These are phyloP conservation scores for Agrochola lota DNA, from an alignment of 2,888 invertebrate species.

Conservation along the genomic window DNA sequence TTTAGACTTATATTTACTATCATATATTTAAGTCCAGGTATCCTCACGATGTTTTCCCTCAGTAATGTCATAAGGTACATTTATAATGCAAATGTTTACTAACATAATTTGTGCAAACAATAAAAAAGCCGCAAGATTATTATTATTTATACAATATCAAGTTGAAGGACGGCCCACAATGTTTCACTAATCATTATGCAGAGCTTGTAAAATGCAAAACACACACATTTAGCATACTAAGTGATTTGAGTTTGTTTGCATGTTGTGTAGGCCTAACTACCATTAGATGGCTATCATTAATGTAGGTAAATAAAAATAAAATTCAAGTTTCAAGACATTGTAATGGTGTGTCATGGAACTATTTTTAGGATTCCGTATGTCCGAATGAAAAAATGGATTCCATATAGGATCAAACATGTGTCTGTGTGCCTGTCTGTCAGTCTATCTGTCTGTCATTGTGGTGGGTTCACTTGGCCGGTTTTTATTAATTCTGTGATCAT, in stretches of 20 bases:
- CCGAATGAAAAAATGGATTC: too few relatives aligned
- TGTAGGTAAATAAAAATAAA: constrained; percentile 13
- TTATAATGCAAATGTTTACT: constrained; percentile 24
- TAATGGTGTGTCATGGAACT: not conserved
- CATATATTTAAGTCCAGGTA: too few relatives aligned
- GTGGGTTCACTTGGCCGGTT: too few relatives aligned
- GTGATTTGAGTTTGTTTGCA: constrained; percentile 39
- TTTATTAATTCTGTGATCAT: not conserved
- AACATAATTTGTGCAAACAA: constrained; percentile 22
- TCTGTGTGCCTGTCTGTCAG: too few relatives aligned
- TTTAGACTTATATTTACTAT: too few relatives aligned
- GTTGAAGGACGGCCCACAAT: constrained; percentile 60
- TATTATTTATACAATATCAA: constrained; percentile 49
- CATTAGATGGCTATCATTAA: constrained; percentile 49
- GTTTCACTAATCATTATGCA: constrained; percentile 63
- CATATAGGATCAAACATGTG: too few relatives aligned
- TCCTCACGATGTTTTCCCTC: too few relatives aligned
- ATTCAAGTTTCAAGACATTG: constrained; percentile 7
- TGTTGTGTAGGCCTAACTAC: constrained; percentile 55
- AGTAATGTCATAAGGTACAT: not conserved
- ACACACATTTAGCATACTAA: constrained; percentile 68
- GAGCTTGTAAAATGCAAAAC: constrained; percentile 69
- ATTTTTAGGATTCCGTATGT: not conserved
- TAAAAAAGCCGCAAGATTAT: constrained; percentile 26
- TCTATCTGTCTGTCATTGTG: too few relatives aligned